Base-by-base conservation (phyloP, 2,113 vertebrate species). In the Ifrita kowaldi region DNA sequence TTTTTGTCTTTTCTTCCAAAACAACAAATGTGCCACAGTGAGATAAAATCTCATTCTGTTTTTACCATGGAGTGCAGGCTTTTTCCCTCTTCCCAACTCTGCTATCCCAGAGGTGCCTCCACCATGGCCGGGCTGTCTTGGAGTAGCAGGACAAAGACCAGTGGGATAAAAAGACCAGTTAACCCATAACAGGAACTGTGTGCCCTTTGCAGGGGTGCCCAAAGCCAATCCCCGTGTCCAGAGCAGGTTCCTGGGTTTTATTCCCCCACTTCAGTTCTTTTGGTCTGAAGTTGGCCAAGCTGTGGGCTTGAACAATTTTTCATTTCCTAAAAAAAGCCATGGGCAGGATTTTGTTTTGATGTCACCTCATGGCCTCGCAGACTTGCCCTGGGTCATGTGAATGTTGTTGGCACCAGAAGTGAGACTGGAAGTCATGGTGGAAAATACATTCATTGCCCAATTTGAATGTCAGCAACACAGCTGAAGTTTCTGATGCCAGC, bases 381-480 rank as follows among this genome's bases (percentile, higher is more conserved):
- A 16, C 30, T 89, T 24, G 81, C 69, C 3, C 21, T 44, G 30
- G 90, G 82, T 92, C 94, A 92, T 75, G 84, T 23, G 50, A 46
- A 22, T 11, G 68, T 32, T 6, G 37, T 4, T 92, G 82, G 90
- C 82, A 80, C 71, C 82, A 88, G 78, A 87, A 93, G 75, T 15
- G 46, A 95, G 92, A 90, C 85, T 69, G 46, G 75, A 42, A 87
- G 88, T 77, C 90, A 94, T 0, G 28, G 1, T 70, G 96, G 95
- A 90, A 97, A 96, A 93, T 8, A 94, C 92, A 2, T 59, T 46
- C 46, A 26, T 94, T 95, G 88, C 90, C 88, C 88, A 90, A 83
- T 68, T 24, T 86, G 75, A 95, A 88, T 92, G 79, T 85, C 82
- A 95, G 62, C 50, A 67, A 9, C 59, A 37, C 33, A 28, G 18